Percentiles rank a stretch among this genome's conserved stretches.
These are phyloP conservation scores for Drosophila pandora DNA, from an alignment of 1,140 invertebrate species.

Conservation along the genomic window DNA sequence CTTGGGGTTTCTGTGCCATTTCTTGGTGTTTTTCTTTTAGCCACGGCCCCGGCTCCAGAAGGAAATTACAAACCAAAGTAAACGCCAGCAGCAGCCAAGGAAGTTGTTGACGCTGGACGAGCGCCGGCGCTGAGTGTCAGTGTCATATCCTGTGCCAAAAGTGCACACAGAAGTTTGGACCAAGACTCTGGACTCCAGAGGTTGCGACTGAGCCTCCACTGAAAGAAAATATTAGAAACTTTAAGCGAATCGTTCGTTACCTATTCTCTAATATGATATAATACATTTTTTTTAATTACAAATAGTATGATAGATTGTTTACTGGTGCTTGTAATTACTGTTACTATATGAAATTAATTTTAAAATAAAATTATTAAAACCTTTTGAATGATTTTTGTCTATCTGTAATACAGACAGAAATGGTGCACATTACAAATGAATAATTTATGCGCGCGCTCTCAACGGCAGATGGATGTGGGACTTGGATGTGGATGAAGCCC, in stretches of 20 bases:
- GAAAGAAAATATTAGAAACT: background rate
- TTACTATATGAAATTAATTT: background rate
- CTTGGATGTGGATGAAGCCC: constrained; percentile 35
- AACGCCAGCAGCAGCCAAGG: constrained; percentile 74
- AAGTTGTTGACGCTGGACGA: constrained; percentile 77
- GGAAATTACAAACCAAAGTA: constrained; percentile 80
- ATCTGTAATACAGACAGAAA: constrained; percentile 21
- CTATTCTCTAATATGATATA: too few species aligned
- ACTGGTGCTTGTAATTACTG: too few species aligned
- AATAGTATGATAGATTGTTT: background rate
- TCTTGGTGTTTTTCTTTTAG: constrained; percentile 68
- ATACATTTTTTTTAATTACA: background rate
- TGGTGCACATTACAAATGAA: constrained; percentile 79
- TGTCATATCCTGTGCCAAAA: constrained; percentile 81
- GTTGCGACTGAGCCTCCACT: background rate
- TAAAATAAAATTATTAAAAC: background rate
- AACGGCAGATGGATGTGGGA: constrained; percentile 68
- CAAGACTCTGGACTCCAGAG: constrained; percentile 20
- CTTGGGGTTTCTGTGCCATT: constrained; percentile 62
- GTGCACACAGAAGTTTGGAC: constrained; percentile 60
- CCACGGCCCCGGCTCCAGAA: constrained; percentile 64
- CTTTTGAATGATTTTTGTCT: background rate
- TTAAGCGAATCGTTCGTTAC: background rate
- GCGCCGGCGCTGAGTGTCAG: constrained; percentile 75
- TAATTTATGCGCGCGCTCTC: constrained; percentile 74